phyloP scores from a whole-genome alignment of 1,140 invertebrate genomes.

The Lutraria rhynchaena region DNA sequence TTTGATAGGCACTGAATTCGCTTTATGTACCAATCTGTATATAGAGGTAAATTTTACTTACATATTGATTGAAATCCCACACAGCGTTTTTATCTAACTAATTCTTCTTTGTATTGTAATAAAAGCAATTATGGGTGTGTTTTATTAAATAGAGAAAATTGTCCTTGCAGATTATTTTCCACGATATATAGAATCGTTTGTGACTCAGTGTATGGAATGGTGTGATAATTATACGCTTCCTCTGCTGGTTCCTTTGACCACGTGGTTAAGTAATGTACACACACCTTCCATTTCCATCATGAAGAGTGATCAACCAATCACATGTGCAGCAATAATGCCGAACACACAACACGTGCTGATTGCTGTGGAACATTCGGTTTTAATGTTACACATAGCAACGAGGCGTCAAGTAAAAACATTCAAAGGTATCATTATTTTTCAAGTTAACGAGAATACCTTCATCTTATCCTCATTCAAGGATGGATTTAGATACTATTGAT shows the following conservation, averaged over 20 bases:
- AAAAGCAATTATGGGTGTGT: neutral
- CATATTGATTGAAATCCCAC: no score
- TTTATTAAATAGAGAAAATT: neutral
- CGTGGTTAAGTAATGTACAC: constrained; percentile 46
- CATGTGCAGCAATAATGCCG: constrained; percentile 33
- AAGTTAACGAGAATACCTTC: no score
- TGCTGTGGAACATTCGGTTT: constrained; percentile 26
- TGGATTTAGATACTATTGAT: no score
- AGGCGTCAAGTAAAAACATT: constrained; percentile 38
- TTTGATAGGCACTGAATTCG: no score
- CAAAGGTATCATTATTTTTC: constrained; percentile 18
- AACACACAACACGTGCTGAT: constrained; percentile 49
- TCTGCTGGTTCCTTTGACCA: constrained; percentile 47
- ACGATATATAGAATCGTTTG: constrained; percentile 36
- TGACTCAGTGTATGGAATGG: constrained; percentile 59
- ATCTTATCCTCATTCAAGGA: no score
- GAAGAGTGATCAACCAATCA: constrained; percentile 12
- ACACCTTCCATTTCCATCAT: constrained; percentile 38
- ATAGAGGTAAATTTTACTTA: no score
- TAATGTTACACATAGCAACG: constrained; percentile 52
- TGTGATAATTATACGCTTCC: constrained; percentile 50
- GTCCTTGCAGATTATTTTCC: constrained; percentile 51
- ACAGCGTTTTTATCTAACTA: no score
- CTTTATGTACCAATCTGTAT: no score
- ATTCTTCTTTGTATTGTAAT: no score